Evolutionary conservation across 2,888 invertebrate genomes (phyloP).

Genomic region (Ichneumoninae sp.): DNA sequence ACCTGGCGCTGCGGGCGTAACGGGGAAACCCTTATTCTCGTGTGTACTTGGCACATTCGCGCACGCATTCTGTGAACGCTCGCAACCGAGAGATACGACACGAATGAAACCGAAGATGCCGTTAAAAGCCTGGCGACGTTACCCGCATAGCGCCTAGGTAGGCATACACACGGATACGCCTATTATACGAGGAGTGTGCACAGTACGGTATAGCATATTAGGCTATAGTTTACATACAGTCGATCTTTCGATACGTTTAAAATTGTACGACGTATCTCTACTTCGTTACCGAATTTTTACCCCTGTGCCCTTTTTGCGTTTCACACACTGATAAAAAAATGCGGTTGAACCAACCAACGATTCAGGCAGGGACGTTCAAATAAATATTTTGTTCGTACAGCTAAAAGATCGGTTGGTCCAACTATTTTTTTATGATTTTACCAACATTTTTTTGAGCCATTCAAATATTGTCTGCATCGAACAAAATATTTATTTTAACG

Average conservation of each 20-base stretch:
- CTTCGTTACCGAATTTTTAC: neutral
- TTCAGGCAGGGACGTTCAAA: too few species aligned
- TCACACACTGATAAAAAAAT: neutral
- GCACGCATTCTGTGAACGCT: constrained; percentile 51
- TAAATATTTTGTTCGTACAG: too few species aligned
- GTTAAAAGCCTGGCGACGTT: constrained; percentile 73
- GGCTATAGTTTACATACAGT: constrained; percentile 18
- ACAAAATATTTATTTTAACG: too few species aligned
- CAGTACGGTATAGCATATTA: constrained; percentile 1
- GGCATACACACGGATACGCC: constrained; percentile 7
- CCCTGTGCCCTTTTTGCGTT: neutral
- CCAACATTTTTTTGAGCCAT: too few species aligned
- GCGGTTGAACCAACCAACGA: too few species aligned
- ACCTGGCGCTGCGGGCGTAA: constrained; percentile 25
- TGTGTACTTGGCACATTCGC: constrained; percentile 31
- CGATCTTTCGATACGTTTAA: neutral
- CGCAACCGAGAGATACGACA: constrained; percentile 41
- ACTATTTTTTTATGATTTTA: too few species aligned
- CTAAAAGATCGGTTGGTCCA: too few species aligned
- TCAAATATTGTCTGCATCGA: too few species aligned
- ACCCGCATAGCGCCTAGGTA: neutral
- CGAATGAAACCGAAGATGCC: constrained; percentile 73
- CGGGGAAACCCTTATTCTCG: constrained; percentile 48
- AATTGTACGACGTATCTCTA: neutral
- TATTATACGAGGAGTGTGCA: constrained; percentile 21